Evolutionary conservation across 2,888 invertebrate genomes (phyloP), one percentile per base, ranked within the genome.

Genomic region (Cosmia trapezina): DNA sequence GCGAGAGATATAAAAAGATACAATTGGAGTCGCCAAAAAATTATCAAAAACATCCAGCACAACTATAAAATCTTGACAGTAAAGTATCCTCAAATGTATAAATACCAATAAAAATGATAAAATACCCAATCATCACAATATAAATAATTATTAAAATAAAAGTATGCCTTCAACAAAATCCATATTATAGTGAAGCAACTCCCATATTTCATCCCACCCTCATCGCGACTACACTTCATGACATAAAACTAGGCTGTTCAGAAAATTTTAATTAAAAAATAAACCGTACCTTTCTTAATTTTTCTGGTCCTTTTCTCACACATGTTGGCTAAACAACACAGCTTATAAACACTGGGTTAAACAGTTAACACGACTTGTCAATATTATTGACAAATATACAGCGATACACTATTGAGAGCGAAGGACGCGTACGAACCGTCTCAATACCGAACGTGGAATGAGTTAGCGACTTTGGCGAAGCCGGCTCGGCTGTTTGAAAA

Each of bases 221-320:
- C 49, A 53, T 33, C 9, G 28, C 45, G 22, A 45, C 41, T 22
- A 66, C n/a, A 14, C 8, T 43, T 51, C 49, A 64, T 63, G 17
- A 70, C 72, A 68, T 33, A 73, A 66, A 68, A 68, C 59, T 59
- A 63, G 33, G 11, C 14, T 69, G 4, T 9, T 43, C 14, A 28
- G 19, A 45, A 63, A 71, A 66, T 7, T 17, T n/a, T 17, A 37
- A 60, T 6, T 14, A 57, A 2, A 41, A 59, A 54, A n/a, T 11
- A 62, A 62, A 78, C 22, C 89, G n/a, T 77, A 94, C 94, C 94
- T 91, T 89, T 94, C 73, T 92, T 94, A 28, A 92, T 88, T 84
- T 93, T 94, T 75, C 91, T 92, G 57, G 83, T 89, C 82, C 94
- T 91, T 88, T 93, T 94, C 81, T 94, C 93, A 91, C 94, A 94